phyloP scores from a whole-genome alignment of 1,140 invertebrate species.

The Spodoptera frugiperda region DNA sequence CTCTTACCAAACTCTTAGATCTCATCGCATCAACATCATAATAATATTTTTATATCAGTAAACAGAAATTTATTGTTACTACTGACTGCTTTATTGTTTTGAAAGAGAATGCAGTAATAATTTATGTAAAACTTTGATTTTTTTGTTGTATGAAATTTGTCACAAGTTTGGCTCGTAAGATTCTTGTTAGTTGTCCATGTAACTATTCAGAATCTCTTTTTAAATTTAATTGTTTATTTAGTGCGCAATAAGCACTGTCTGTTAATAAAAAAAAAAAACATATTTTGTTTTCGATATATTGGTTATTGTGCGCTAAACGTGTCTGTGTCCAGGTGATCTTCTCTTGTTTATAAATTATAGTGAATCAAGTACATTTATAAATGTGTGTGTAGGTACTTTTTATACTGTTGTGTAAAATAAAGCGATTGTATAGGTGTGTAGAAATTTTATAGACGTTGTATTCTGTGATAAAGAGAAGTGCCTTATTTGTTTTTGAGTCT shows the following conservation, averaged over 20 bases:
- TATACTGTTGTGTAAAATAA: constrained; percentile 38
- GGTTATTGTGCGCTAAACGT: neutral
- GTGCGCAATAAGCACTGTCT: neutral
- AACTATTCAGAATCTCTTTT: constrained; percentile 25
- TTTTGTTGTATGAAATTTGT: neutral
- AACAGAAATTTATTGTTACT: constrained; percentile 35
- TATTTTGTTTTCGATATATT: neutral
- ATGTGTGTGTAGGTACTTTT: constrained; percentile 41
- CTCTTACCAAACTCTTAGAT: constrained; percentile 24
- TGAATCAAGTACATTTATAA: neutral
- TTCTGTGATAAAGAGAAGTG: constrained; percentile 79
- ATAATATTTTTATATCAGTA: constrained; percentile 1
- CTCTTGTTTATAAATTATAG: constrained; percentile 15
- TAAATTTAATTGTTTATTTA: constrained; percentile 1
- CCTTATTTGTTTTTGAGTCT: constrained; percentile 64
- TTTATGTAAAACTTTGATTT: neutral
- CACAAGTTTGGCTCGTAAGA: neutral
- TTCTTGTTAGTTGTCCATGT: constrained; percentile 17
- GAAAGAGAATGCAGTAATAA: constrained; percentile 5
- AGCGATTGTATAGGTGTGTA: constrained; percentile 44
- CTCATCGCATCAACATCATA: constrained; percentile 36
- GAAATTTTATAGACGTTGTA: constrained; percentile 59
- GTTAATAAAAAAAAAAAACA: too few species aligned
- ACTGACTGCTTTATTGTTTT: neutral
- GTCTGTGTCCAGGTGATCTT: neutral